phyloP scores from a whole-genome alignment of 2,113 vertebrate genomes.

The Dicrurus megarhynchus region DNA sequence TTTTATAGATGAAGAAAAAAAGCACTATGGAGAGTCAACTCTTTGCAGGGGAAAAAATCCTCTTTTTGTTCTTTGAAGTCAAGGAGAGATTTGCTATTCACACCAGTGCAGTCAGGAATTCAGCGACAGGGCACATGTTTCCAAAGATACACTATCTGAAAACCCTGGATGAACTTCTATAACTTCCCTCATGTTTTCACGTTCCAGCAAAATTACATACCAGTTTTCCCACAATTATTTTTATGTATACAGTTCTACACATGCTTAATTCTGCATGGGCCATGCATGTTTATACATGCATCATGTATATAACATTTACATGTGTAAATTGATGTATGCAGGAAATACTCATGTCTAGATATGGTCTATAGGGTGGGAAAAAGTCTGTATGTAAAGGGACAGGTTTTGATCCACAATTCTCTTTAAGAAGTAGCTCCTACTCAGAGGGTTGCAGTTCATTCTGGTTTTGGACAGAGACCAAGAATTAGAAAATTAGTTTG shows the following conservation, averaged over 20 bases:
- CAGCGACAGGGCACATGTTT: not conserved
- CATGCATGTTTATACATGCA: not conserved
- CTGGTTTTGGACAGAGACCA: not conserved
- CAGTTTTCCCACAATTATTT: not conserved
- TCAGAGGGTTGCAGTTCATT: not conserved
- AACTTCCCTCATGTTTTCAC: not conserved
- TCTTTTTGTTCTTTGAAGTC: not conserved
- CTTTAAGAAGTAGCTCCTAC: not conserved
- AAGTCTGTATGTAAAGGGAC: not conserved
- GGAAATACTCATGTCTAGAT: not conserved
- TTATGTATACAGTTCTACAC: not conserved
- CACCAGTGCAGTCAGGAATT: not conserved
- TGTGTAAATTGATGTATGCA: not conserved
- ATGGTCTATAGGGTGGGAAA: not conserved
- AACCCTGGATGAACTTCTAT: not conserved
- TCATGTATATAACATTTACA: not conserved
- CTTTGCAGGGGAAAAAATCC: not conserved
- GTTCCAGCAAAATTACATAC: not conserved
- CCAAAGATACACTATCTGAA: not conserved
- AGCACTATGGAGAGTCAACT: not conserved
- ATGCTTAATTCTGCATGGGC: not conserved
- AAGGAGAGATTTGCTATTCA: conserved; percentile 5
- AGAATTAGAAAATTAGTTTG: not conserved
- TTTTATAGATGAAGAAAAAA: not conserved
- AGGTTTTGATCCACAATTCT: not conserved